Base-by-base conservation (phyloP, 2,113 vertebrate species). In the Chlorocebus sabaeus region DNA sequence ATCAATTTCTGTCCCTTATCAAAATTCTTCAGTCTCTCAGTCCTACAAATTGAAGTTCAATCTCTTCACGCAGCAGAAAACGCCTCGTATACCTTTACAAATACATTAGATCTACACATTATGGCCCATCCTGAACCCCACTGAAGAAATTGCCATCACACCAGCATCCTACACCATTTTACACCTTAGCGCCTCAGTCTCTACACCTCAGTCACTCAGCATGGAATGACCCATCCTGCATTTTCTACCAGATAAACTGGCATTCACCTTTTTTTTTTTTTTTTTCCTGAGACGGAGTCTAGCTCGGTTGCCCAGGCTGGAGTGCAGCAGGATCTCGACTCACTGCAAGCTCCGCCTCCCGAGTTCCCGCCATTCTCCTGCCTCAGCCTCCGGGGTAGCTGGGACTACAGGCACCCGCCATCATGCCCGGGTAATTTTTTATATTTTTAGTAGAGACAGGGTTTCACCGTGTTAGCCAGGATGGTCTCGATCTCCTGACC, bases 21-120 rank as follows among this genome's bases (percentile, higher is more conserved):
- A 57, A 96, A 94, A 79, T 40, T 50, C 38, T 96, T 67, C 81
- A 81, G 17, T 64, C 89, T 90, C 23, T 87, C 48, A 64, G 90
- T 52, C 52, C 64, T 79, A 79, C 23, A 93, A 70, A 43, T 82
- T 80, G 50, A 75, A 85, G 12, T 57, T 35, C 14, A 43, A 93
- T 40, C 11, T 84, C 18, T 38, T 90, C 68, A 52, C 43, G 72
- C 20, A 52, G 35, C 27, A 72, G 55, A 80, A 92, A 84, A 64
- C 9, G 78, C 25, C 20, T 32, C 32, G 30, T 2, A 11, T 38
- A 40, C 64, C 27, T 90, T 87, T 48, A 14, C 64, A 95, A 95
- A 72, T 25, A 3, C 25, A 45, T 61, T 89, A 32, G 4, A 12
- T 6, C 50, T 27, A 38, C 7, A 32, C 1, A 0, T 14, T 4